Percentiles rank a stretch among this genome's conserved stretches.
Conservation (phyloP, 2,888 invertebrate genomes). For the Argynnis bischoffii region DNA sequence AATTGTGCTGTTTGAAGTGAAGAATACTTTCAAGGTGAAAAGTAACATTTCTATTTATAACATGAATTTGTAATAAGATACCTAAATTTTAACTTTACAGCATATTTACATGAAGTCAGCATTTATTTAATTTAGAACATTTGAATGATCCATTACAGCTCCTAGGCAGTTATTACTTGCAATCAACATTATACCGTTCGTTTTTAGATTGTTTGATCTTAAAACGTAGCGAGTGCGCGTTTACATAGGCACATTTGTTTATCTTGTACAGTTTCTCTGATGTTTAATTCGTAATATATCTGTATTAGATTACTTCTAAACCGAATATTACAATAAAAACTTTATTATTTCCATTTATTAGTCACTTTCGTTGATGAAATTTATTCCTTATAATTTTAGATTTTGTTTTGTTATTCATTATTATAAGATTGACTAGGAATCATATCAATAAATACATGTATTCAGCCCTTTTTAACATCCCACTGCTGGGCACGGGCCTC, state of each 20-base stretch:
- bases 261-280: slow-evolving; percentile 31
- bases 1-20: too few relatives aligned
- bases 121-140: slow-evolving; percentile 1
- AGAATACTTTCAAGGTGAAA: slow-evolving; percentile 14
- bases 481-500: too few relatives aligned
- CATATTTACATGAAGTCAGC: neutral
- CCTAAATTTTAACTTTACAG: neutral
- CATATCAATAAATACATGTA: too few relatives aligned
- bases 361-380: too few relatives aligned
- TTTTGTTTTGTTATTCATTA: too few relatives aligned
- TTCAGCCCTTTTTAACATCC: too few relatives aligned
- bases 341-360: too few relatives aligned
- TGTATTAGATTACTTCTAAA: slow-evolving; percentile 3
- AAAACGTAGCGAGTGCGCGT: slow-evolving; percentile 28
- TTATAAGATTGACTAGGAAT: too few relatives aligned
- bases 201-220: slow-evolving; percentile 32
- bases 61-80: slow-evolving; percentile 5
- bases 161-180: neutral
- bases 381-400: too few relatives aligned
- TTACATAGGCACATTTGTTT: slow-evolving; percentile 37
- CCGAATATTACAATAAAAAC: slow-evolving; percentile 29
- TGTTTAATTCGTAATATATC: slow-evolving; percentile 19
- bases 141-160: neutral
- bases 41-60: slow-evolving; percentile 8
- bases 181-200: slow-evolving; percentile 16